A percentile compares a stretch with the other conserved stretches of the same genome.
Evolutionary conservation across 2,888 invertebrate genomes (phyloP).

Genomic region (Elegia similella): DNA sequence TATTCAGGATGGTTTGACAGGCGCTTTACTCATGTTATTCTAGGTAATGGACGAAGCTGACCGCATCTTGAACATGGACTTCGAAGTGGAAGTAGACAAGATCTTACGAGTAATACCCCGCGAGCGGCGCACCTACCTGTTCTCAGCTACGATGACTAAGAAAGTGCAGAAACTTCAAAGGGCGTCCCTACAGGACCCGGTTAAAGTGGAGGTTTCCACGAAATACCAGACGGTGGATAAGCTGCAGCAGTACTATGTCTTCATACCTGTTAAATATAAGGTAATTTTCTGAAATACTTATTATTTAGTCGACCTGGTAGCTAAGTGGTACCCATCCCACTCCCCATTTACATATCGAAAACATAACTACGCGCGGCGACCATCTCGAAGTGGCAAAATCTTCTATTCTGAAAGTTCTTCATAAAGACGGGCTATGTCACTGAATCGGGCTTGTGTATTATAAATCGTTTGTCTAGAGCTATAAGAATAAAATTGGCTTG

Average conservation of each 20-base stretch:
- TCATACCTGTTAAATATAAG: constrained; percentile 97
- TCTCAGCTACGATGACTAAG: constrained; percentile 99
- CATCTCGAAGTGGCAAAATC: no score
- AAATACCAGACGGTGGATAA: constrained; percentile 99
- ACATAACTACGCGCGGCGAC: no score
- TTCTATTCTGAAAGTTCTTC: no score
- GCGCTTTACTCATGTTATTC: background rate
- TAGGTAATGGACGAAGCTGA: constrained; percentile 99
- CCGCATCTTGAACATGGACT: constrained; percentile 99
- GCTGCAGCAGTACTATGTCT: constrained; percentile 95
- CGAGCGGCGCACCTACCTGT: constrained; percentile 95
- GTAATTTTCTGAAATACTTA: constrained; percentile 75
- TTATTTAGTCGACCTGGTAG: no score
- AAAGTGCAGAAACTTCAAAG: constrained; percentile 97
- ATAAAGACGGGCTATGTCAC: no score
- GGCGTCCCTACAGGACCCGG: constrained; percentile 96
- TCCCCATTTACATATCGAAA: no score
- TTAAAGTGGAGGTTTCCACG: constrained; percentile 96
- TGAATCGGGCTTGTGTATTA: no score
- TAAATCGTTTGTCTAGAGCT: no score
- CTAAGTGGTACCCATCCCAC: no score
- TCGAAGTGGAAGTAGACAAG: constrained; percentile 98
- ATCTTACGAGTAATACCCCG: constrained; percentile 94
- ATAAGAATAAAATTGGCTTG: no score
- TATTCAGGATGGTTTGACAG: no score